Evolutionary conservation across 2,888 invertebrate genomes (phyloP).

Genomic region (Baronia brevicornis): DNA sequence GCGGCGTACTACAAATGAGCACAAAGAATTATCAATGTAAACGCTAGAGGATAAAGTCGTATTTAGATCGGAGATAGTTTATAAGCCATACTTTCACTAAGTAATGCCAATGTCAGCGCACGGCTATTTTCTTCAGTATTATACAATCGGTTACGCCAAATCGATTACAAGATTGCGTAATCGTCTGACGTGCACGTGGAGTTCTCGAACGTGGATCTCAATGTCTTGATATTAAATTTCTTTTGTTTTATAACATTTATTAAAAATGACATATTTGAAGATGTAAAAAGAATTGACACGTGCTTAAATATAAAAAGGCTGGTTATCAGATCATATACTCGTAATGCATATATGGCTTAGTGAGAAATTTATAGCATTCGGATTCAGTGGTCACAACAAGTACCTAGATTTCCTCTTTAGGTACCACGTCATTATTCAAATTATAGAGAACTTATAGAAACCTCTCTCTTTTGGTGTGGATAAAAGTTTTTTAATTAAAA

Average conservation of each 20-base stretch:
- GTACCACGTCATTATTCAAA: too few relatives aligned
- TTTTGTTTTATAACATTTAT: too few relatives aligned
- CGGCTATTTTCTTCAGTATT: conserved; percentile 51
- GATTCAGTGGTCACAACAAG: too few relatives aligned
- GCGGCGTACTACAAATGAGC: conserved; percentile 20
- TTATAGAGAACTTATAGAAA: too few relatives aligned
- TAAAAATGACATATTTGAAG: too few relatives aligned
- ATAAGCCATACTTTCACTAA: conserved; percentile 55
- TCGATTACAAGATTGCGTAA: conserved; percentile 41
- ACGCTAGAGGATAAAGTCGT: conserved; percentile 13
- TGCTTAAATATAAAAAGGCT: conserved; percentile 1
- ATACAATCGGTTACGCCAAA: conserved; percentile 42
- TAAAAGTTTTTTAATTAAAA: too few relatives aligned
- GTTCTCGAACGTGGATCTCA: conserved; percentile 14
- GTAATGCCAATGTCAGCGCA: conserved; percentile 65
- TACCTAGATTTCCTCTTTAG: too few relatives aligned
- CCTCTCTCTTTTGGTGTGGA: too few relatives aligned
- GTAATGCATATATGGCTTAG: conserved; percentile 15
- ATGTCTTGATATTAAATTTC: too few relatives aligned
- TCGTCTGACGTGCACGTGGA: conserved; percentile 23
- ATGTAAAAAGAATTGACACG: too few relatives aligned
- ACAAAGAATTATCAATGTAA: neutral
- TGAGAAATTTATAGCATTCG: conserved; percentile 13
- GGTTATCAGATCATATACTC: conserved; percentile 5
- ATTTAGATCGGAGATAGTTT: conserved; percentile 17